Evolutionary conservation across 2,888 invertebrate species (phyloP).

Genomic region (Anagyrus pseudococci): DNA sequence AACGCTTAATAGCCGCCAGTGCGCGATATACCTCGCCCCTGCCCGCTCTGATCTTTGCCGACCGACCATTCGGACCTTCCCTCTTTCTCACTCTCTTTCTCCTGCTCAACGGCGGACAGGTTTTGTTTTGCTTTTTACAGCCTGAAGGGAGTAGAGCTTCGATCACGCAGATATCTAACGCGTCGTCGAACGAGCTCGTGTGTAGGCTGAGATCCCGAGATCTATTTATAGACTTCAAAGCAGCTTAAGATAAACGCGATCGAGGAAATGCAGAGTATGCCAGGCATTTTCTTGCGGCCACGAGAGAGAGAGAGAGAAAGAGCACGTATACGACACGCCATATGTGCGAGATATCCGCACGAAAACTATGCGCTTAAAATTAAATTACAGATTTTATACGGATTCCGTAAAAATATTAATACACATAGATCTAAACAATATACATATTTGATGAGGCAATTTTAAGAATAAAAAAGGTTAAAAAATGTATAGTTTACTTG

Average conservation of each 20-base stretch:
- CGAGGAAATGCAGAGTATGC: background rate
- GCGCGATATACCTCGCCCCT: slow-evolving; percentile 5
- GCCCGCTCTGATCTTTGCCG: slow-evolving; percentile 35
- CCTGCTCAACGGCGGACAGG: background rate
- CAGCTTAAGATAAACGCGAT: slow-evolving; percentile 13
- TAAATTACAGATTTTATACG: too few species aligned
- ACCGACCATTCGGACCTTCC: background rate
- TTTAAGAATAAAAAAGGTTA: too few species aligned
- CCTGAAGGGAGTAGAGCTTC: background rate
- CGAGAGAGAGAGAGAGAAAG: slow-evolving; percentile 4
- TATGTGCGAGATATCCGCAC: too few species aligned
- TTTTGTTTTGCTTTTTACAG: background rate
- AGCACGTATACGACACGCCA: too few species aligned
- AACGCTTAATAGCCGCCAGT: background rate
- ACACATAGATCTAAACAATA: too few species aligned
- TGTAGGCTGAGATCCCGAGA: background rate
- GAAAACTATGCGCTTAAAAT: too few species aligned
- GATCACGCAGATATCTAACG: slow-evolving; percentile 26
- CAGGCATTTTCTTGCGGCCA: background rate
- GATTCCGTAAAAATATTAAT: too few species aligned
- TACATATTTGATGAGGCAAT: too few species aligned
- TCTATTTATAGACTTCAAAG: slow-evolving; percentile 41
- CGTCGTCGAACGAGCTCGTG: slow-evolving; percentile 1
- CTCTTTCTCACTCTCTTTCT: slow-evolving; percentile 1
- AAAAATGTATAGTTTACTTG: too few species aligned